Conservation (phyloP, 2,113 vertebrate genomes). For the Corythoichthys intestinalis region DNA sequence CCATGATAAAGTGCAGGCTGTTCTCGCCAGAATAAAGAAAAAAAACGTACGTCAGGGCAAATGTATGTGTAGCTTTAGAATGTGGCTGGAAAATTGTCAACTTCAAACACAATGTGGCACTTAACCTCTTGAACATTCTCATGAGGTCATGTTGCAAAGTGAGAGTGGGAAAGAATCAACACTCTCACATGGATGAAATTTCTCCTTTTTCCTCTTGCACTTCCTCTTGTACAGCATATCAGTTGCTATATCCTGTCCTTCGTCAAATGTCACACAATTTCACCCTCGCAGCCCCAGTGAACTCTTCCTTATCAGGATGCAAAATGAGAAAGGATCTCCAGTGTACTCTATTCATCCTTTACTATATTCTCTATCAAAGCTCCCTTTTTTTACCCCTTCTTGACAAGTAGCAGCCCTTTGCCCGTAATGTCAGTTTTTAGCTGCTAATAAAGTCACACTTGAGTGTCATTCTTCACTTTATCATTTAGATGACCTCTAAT, state of each 20-base stretch:
- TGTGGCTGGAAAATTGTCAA: background rate
- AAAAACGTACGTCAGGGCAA: background rate
- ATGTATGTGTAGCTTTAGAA: background rate
- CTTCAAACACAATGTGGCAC: background rate
- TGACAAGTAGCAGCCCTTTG: conserved; percentile 15
- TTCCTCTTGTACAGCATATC: conserved; percentile 46
- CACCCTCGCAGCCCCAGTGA: conserved; percentile 15
- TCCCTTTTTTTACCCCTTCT: background rate
- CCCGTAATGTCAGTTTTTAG: conserved; percentile 5
- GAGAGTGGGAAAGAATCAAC: conserved; percentile 23
- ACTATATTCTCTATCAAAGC: background rate
- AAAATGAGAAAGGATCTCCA: conserved; percentile 4
- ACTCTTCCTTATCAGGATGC: conserved; percentile 3
- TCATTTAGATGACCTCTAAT: conserved; percentile 49
- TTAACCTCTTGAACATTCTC: conserved; percentile 4
- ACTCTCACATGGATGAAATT: conserved; percentile 12
- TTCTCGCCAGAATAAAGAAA: background rate
- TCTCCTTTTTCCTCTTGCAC: conserved; percentile 21
- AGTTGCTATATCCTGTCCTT: conserved; percentile 53
- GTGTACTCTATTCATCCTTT: background rate
- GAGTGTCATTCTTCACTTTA: conserved; percentile 49
- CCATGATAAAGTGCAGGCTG: background rate
- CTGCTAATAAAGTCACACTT: conserved; percentile 37
- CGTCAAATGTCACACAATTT: conserved; percentile 43
- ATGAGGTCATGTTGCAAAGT: conserved; percentile 4